Percentiles rank a stretch among this genome's conserved stretches.
These are phyloP conservation scores for Actias luna DNA, from an alignment of 2,888 invertebrate genomes.

Conservation along the genomic window DNA sequence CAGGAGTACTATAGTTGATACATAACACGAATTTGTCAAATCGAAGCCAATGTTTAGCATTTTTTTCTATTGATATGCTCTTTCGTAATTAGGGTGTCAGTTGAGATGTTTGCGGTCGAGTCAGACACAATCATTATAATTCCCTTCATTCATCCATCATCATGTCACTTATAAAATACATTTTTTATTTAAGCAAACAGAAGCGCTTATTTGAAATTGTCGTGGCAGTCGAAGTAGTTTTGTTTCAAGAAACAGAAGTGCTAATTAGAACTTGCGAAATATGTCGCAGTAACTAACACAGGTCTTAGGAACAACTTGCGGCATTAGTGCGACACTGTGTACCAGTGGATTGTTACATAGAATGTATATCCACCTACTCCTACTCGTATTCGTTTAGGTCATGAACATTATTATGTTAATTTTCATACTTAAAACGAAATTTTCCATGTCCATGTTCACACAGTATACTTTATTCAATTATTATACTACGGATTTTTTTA, in stretches of 20 bases:
- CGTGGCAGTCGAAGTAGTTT: constrained; percentile 36
- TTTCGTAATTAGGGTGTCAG: no score
- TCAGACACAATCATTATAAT: no score
- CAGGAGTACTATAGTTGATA: no score
- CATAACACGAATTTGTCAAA: no score
- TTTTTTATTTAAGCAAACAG: not conserved
- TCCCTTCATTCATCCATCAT: no score
- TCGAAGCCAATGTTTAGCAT: no score
- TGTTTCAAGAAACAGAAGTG: constrained; percentile 46
- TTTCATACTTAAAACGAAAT: not conserved
- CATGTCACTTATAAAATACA: no score
- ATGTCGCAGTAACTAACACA: constrained; percentile 48
- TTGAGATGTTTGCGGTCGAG: no score
- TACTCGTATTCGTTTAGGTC: not conserved
- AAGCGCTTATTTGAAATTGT: constrained; percentile 20
- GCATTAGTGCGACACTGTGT: constrained; percentile 27
- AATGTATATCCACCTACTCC: not conserved
- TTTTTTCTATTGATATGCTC: no score
- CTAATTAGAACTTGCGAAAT: constrained; percentile 55
- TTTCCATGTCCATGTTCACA: not conserved
- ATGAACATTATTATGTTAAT: not conserved
- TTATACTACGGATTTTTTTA: no score
- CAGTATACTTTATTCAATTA: not conserved
- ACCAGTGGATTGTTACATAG: constrained; percentile 21
- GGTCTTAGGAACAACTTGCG: constrained; percentile 33